Conservation (phyloP, 2,888 invertebrate genomes). For the Drosophila melanosoma region DNA sequence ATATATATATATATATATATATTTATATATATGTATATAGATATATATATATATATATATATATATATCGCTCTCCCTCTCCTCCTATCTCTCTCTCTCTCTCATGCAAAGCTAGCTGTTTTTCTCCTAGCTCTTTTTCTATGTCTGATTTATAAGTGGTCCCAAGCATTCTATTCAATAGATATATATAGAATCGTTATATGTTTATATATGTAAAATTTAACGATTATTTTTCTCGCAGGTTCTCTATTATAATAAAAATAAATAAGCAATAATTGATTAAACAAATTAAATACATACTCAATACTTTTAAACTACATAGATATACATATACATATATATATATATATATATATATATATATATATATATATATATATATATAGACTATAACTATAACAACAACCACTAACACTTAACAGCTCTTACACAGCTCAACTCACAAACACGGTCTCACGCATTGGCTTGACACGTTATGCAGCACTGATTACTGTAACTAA, state of each 20-base stretch:
- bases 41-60: too few species aligned
- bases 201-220: conserved; percentile 18
- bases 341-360: background rate
- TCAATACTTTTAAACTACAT: conserved; percentile 47
- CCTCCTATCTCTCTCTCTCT: background rate
- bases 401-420: conserved; percentile 27
- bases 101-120: conserved; percentile 11
- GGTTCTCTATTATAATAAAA: conserved; percentile 30
- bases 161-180: conserved; percentile 24
- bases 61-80: background rate
- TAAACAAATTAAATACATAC: conserved; percentile 49
- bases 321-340: conserved; percentile 5
- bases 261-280: conserved; percentile 32
- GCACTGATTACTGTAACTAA: conserved; percentile 31
- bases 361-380: conserved; percentile 26
- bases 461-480: conserved; percentile 35
- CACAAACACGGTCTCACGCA: background rate
- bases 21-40: background rate
- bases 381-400: conserved; percentile 43
- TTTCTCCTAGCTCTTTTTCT: conserved; percentile 1
- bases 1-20: background rate
- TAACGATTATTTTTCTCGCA: conserved; percentile 27
- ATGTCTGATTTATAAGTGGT: conserved; percentile 15
- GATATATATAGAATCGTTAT: conserved; percentile 23
- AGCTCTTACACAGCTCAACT: conserved; percentile 10